These are phyloP conservation scores for Delichon dasypus DNA, from an alignment of 2,797 vertebrate genomes.

Conservation along the genomic window DNA sequence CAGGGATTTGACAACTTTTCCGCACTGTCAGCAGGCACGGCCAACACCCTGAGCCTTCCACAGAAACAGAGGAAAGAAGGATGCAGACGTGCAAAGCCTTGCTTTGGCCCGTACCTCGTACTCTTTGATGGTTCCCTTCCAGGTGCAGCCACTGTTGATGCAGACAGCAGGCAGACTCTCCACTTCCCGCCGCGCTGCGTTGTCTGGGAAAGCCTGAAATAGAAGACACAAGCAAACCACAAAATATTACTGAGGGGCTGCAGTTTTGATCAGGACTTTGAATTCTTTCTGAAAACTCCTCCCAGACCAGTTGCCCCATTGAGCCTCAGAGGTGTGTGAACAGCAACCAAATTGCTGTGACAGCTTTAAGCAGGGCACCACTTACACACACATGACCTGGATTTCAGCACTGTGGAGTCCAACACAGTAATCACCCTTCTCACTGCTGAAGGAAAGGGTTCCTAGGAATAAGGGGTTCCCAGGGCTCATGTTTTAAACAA, in stretches of 20 bases:
- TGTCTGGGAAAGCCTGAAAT: slow-evolving; percentile 92
- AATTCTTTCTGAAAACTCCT: neutral
- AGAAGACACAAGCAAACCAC: neutral
- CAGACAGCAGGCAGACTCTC: slow-evolving; percentile 91
- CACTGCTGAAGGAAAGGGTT: neutral
- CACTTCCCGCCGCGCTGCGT: slow-evolving; percentile 93
- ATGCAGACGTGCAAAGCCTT: fast-evolving
- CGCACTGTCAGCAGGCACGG: neutral
- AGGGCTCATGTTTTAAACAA: neutral
- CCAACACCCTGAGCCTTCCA: neutral
- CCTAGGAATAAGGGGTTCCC: neutral
- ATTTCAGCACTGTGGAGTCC: neutral
- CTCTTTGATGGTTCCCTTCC: slow-evolving; percentile 92
- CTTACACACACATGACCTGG: neutral
- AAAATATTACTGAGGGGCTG: neutral
- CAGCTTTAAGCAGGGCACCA: neutral
- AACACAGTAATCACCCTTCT: neutral
- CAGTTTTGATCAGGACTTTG: neutral
- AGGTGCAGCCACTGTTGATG: slow-evolving; percentile 84
- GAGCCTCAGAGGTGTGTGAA: neutral
- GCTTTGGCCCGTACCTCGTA: slow-evolving; percentile 83
- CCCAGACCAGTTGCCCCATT: neutral
- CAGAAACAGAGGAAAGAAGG: neutral
- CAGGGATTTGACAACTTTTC: neutral
- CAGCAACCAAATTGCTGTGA: neutral